Percentiles rank a stretch among this genome's conserved stretches.
Evolutionary conservation across 53 echinoderm and acorn worm species (phyloP).

Genomic region (Henricia sp.): DNA sequence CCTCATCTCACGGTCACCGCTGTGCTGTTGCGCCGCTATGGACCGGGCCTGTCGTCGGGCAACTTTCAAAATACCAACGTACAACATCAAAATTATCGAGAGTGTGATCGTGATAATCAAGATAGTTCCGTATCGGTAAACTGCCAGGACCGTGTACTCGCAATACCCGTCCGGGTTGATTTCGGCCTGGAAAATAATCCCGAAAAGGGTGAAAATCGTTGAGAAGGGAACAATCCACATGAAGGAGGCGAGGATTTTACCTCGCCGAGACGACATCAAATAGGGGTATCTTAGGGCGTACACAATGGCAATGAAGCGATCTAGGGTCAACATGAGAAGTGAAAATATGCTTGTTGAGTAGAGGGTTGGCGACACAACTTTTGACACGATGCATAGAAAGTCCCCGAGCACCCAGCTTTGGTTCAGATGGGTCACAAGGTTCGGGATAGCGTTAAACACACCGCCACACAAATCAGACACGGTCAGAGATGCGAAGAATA

Average conservation of each 20-base stretch:
- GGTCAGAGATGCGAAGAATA: slow-evolving; percentile 15
- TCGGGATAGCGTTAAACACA: not conserved
- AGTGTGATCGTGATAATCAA: not conserved
- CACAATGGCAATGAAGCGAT: slow-evolving; percentile 7
- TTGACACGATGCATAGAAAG: slow-evolving; percentile 5
- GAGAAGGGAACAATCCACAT: not conserved
- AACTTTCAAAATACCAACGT: slow-evolving; percentile 4
- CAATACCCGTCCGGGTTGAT: not conserved
- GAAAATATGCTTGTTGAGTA: not conserved
- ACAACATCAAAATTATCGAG: not conserved
- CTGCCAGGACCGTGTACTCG: not conserved
- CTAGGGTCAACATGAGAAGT: not conserved
- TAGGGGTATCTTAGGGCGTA: not conserved
- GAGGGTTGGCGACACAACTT: not conserved
- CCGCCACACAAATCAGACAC: slow-evolving; percentile 25
- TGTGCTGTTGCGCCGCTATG: slow-evolving; percentile 29
- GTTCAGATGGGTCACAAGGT: not conserved
- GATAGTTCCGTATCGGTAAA: not conserved
- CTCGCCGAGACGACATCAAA: not conserved
- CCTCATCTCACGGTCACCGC: not conserved
- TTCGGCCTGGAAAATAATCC: not conserved
- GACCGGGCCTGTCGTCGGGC: slow-evolving; percentile 2
- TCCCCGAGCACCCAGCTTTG: not conserved
- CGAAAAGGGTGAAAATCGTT: not conserved
- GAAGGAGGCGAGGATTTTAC: not conserved